Base-by-base conservation (phyloP, 2,113 vertebrate genomes). In the Plecotus auritus region DNA sequence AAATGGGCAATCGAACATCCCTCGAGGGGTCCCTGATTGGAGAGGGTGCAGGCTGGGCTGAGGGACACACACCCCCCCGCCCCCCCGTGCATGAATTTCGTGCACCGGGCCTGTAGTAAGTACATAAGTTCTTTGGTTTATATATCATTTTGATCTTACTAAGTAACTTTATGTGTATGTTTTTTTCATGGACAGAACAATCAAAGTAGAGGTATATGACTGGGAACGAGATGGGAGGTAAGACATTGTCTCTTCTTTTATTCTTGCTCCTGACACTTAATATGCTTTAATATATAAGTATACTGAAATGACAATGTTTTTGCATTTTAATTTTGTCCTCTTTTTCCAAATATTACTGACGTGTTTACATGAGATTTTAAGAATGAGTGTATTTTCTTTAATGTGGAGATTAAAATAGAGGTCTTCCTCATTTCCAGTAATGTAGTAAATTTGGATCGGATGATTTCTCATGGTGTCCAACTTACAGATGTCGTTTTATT, bases 181-280 rank as follows among this genome's bases (percentile, higher is more conserved):
- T 26, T 90, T 90, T 59, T 74, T 12, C 0, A 85, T 7, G 2
- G 56, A 59, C 98, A 99, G 99, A 98, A 99, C 99, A 0, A 99
- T 99, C 98, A 99, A 99, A 97, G 98, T 99, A 87, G 99, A 99
- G 2, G 99, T 99, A 40, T 99, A 98, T 4, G 99, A 99, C 98
- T 99, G 99, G 99, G 99, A 99, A 97, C 98, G 99, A 95, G 99
- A 99, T n/a, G 99, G 99, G 96, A 99, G 99, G 99, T 99, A 98
- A 98, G 98, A 66, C 54, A n/a, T 42, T 45, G 20, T 37, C 2
- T 69, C 74, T 89, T 74, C 0, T 56, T 67, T 77, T 20, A 14
- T 69, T 77, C 22, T 66, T 40, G 16, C 10, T 87, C 17, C 84
- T 89, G 42, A 42, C 78, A 61, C 18, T 66, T 12, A 37, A 1